A percentile compares a stretch with the other conserved stretches of the same genome.
phyloP scores from a whole-genome alignment of 2,888 invertebrate genomes.

The Cantharis rufa region DNA sequence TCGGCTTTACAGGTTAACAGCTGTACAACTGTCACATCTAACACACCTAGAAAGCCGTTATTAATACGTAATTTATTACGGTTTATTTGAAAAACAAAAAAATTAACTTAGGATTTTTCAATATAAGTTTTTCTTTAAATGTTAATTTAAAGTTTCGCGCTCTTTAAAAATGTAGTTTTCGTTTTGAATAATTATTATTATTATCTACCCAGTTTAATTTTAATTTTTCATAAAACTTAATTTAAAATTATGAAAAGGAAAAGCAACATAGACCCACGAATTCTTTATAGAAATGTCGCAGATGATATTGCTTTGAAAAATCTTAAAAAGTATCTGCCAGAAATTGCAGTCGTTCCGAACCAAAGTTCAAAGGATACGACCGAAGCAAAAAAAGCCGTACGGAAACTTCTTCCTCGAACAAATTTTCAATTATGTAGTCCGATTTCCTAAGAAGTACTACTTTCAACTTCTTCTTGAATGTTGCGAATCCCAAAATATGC shows the following conservation, averaged over 20 bases:
- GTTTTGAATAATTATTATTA: too few relatives aligned
- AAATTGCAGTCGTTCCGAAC: background rate
- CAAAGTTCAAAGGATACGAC: background rate
- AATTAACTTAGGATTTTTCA: too few relatives aligned
- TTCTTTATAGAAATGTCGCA: background rate
- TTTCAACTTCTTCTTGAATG: background rate
- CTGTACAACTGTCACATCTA: too few relatives aligned
- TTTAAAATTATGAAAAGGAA: background rate
- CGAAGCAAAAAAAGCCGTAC: background rate
- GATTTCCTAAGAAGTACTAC: background rate
- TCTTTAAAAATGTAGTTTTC: too few relatives aligned
- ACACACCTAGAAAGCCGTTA: too few relatives aligned
- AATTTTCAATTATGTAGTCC: background rate
- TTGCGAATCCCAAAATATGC: background rate
- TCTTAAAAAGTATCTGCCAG: background rate
- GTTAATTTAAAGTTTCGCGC: too few relatives aligned
- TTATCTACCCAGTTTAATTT: too few relatives aligned
- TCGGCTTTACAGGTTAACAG: too few relatives aligned
- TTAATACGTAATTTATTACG: too few relatives aligned
- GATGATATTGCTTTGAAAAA: background rate
- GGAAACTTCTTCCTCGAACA: background rate
- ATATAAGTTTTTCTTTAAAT: too few relatives aligned
- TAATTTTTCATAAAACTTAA: too few relatives aligned
- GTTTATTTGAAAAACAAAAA: too few relatives aligned
- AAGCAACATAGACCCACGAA: background rate